Conservation (phyloP, 2,797 vertebrate genomes). For the Sebastes elongatus region DNA sequence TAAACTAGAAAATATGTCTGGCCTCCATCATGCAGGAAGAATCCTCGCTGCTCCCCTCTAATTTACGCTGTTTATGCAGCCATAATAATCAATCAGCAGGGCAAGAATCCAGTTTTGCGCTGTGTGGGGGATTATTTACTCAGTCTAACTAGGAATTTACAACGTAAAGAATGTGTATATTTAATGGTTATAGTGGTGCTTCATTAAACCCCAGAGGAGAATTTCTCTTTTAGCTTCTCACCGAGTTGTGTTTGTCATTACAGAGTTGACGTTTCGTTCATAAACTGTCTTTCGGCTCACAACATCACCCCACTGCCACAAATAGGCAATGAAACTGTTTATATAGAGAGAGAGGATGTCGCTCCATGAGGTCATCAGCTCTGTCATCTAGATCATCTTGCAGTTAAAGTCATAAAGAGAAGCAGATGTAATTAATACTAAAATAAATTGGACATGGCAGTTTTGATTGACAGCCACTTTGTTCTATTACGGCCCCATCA, state of each 20-base stretch:
- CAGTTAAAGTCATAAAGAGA: background rate
- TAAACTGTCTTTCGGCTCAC: background rate
- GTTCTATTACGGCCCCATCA: background rate
- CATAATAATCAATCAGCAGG: slow-evolving; percentile 26
- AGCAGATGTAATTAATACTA: background rate
- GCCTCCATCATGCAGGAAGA: slow-evolving; percentile 8
- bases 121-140: slow-evolving; percentile 1
- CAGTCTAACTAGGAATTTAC: slow-evolving; percentile 5
- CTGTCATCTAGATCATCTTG: background rate
- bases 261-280: background rate
- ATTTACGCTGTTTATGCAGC: slow-evolving; percentile 14
- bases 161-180: slow-evolving; percentile 5
- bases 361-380: background rate
- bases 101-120: slow-evolving; percentile 1
- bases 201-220: background rate
- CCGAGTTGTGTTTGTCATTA: slow-evolving; percentile 15
- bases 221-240: background rate
- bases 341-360: background rate
- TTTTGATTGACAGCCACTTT: slow-evolving; percentile 32
- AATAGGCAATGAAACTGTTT: background rate
- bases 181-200: background rate
- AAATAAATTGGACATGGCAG: background rate
- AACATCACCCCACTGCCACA: background rate
- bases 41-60: slow-evolving; percentile 11
- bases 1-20: slow-evolving; percentile 22